These are phyloP conservation scores for Crotophaga sulcirostris DNA, from an alignment of 2,113 vertebrate species.

Conservation along the genomic window DNA sequence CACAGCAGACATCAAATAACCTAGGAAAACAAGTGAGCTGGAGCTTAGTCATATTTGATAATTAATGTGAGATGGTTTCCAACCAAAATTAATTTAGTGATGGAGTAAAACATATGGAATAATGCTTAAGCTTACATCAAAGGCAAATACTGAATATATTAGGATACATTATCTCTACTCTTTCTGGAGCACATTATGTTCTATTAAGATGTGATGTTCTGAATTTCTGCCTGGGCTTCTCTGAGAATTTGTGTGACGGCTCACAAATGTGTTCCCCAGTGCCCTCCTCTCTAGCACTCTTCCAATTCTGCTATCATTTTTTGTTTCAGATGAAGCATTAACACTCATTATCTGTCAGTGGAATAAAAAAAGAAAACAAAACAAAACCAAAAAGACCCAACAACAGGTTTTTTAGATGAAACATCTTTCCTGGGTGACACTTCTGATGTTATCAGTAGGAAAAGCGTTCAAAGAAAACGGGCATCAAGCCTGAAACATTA, in stretches of 20 bases:
- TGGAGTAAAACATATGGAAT: slow-evolving; percentile 48
- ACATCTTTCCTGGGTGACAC: slow-evolving; percentile 22
- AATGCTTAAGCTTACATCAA: slow-evolving; percentile 47
- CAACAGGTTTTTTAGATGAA: background rate
- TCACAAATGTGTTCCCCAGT: slow-evolving; percentile 18
- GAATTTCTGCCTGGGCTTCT: slow-evolving; percentile 52
- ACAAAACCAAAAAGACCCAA: slow-evolving; percentile 17
- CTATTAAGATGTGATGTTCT: slow-evolving; percentile 32
- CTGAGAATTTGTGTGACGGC: slow-evolving; percentile 13
- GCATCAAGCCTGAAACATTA: slow-evolving; percentile 54
- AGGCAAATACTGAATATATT: slow-evolving; percentile 65
- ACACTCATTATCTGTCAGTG: background rate
- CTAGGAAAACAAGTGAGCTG: slow-evolving; percentile 39
- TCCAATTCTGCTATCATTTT: slow-evolving; percentile 36
- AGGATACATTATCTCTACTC: slow-evolving; percentile 45
- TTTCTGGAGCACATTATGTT: slow-evolving; percentile 61
- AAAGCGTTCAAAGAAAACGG: slow-evolving; percentile 59
- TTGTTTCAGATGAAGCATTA: slow-evolving; percentile 25
- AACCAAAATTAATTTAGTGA: slow-evolving; percentile 57
- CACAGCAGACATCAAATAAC: slow-evolving; percentile 51
- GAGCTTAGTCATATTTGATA: slow-evolving; percentile 49
- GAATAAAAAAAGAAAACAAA: slow-evolving; percentile 46
- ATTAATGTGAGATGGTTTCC: slow-evolving; percentile 63
- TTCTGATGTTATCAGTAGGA: slow-evolving; percentile 35
- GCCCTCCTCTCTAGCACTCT: slow-evolving; percentile 3